Evolutionary conservation across 2,888 invertebrate species (phyloP), one percentile per base, ranked within the genome.

Genomic region (Yponomeuta cagnagella): DNA sequence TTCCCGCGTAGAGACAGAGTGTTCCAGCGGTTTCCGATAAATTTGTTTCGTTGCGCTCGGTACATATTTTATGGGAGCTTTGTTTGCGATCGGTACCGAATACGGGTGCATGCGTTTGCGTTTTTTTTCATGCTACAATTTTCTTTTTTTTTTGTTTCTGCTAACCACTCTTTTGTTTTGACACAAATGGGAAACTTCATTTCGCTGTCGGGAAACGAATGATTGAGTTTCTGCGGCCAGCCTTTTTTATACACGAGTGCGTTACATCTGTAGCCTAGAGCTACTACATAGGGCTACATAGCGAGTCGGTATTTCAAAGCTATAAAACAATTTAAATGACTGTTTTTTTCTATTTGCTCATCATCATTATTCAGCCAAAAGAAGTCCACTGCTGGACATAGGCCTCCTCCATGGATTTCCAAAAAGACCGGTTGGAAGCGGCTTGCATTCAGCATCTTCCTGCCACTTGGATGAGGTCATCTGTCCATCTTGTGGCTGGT

Each of bases 21-120:
- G 67, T 67, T 33, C 76, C 78, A 82, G 52, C 75, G 82, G 86
- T 86, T 87, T 82, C 82, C 85, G 78, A 86, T 87, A 84, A 86
- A 87, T 86, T 86, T 82, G 76, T 80, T 74, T 71, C 77, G 74
- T 73, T 76, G 73, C 78, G 75, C 75, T 76, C 30, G 63, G 63
- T 75, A 81, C 80, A 86, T 85, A 86, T 85, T 86, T 84, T 83
- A 84, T 81, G 77, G 77, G 76, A 75, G 80, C 79, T 82, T 83
- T 85, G 82, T 84, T 84, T 83, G 80, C 74, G 75, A 75, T 71
- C 63, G 74, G 73, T 73, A 76, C 83, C 80, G 79, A 82, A 86
- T 83, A 83, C 83, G 80, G 81, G 72, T 33, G 15, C 70, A 65
- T 37, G 67, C 37, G 67, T 43, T 37, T 15, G 12, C 52, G 52